Base-by-base conservation (phyloP, 2,888 invertebrate genomes). In the Laothoe populi region DNA sequence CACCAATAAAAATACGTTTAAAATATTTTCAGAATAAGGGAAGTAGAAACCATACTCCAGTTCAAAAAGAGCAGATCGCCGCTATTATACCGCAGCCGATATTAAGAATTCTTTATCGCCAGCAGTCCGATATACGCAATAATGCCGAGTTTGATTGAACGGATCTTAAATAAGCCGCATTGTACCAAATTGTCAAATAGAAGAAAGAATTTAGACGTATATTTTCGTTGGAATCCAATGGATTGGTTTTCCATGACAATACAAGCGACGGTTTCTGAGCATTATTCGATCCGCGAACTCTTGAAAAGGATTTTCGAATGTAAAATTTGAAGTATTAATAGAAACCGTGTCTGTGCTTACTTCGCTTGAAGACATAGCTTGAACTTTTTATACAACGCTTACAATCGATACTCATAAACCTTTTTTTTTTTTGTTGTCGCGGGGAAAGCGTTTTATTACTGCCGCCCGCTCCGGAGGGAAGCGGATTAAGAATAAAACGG, bases 151-250 rank as follows among this genome's bases (percentile, higher is more conserved):
- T 59, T 59, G 45, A 59, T 59, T 59, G 45, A 45, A 44, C 11
- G 26, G 44, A 59, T 59, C 59, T 40, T 59, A 59, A 59, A 59
- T 59, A 59, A 59, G 59, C 59, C 31, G 19, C 19, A 45, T 59
- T 44, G 19, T 59, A 44, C 31, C 31, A 31, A 59, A 44, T 59
- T 45, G 45, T 44, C 26, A 45, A 21, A 45, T 11, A 26, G 19
- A 11, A 26, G 19, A 31, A 53, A 26, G 40, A 11, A 19, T 11
- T 21, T 19, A 45, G 24, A 4, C 24, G 42, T 24, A 59, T 26
- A 53, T 59, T 45, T 59, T 45, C 26, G n/a, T 19, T 1, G 31
- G 53, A 53, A 10, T 35, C 35, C 35, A 21, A 21, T 31, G 59
- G 26, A 59, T 59, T 26, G 19, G 19, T 44, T 59, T 59, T 45